These are phyloP conservation scores for Melolontha melolontha DNA, from an alignment of 2,888 invertebrate genomes.

Conservation along the genomic window DNA sequence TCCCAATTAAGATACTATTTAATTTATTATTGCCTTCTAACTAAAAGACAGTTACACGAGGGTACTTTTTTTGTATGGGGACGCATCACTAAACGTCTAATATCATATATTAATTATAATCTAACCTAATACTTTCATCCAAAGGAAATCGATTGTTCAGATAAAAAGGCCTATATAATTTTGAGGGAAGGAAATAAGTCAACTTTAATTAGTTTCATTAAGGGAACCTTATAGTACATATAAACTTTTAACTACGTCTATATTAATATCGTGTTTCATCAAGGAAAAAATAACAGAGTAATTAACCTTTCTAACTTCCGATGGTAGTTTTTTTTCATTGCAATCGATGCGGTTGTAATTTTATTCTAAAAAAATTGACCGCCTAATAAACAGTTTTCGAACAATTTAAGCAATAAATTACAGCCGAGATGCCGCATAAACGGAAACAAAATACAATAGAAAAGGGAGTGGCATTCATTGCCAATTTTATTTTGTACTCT, in stretches of 20 bases:
- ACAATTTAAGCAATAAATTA: constrained; percentile 34
- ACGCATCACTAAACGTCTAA: too few relatives aligned
- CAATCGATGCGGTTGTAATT: constrained; percentile 14
- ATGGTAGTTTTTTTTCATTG: constrained; percentile 17
- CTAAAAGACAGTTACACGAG: too few relatives aligned
- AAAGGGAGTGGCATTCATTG: constrained; percentile 9
- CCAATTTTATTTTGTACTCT: constrained; percentile 9
- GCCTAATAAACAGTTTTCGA: constrained; percentile 34
- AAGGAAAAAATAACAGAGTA: constrained; percentile 24
- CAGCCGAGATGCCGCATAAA: constrained; percentile 7
- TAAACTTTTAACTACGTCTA: neutral
- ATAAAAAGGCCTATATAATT: too few relatives aligned
- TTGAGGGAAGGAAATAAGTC: neutral
- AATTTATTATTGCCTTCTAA: too few relatives aligned
- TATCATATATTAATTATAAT: too few relatives aligned
- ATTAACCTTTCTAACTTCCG: constrained; percentile 32
- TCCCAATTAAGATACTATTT: too few relatives aligned
- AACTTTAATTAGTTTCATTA: constrained; percentile 1
- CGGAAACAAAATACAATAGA: constrained; percentile 30
- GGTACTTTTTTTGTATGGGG: too few relatives aligned
- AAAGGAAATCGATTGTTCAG: too few relatives aligned
- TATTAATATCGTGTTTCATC: neutral
- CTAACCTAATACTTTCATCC: too few relatives aligned
- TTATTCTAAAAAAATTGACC: constrained; percentile 23
- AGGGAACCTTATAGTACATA: neutral